Evolutionary conservation across 2,797 vertebrate species (phyloP).

Genomic region (Bradypodion ventrale): DNA sequence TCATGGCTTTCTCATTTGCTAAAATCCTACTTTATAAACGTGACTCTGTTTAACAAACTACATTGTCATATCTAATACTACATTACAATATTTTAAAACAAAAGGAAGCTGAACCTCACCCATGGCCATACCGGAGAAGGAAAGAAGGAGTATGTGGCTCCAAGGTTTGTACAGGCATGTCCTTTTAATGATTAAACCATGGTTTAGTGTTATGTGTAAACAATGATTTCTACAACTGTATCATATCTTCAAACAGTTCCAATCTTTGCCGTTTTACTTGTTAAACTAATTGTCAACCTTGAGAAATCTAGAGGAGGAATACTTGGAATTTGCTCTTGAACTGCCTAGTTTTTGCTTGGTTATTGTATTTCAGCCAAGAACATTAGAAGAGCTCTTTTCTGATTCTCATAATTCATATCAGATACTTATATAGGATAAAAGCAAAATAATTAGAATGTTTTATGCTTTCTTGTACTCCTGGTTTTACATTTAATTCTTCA

Average conservation of each 20-base stretch:
- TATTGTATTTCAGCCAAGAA: neutral
- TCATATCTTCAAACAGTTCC: neutral
- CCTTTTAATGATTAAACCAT: neutral
- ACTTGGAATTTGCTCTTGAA: neutral
- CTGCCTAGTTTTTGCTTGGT: neutral
- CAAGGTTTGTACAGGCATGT: neutral
- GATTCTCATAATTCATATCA: neutral
- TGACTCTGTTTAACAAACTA: neutral
- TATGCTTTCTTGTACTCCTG: neutral
- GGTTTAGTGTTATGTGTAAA: neutral
- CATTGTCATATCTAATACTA: neutral
- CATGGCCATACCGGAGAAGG: neutral
- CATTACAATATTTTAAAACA: neutral
- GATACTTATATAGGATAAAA: neutral
- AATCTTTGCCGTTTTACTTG: neutral
- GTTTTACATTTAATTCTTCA: neutral
- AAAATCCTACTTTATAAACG: no score
- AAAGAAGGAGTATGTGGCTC: neutral
- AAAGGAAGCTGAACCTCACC: neutral
- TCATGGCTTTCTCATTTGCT: no score
- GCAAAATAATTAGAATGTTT: neutral
- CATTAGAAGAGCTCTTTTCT: neutral
- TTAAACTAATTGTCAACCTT: neutral
- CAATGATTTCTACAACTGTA: neutral
- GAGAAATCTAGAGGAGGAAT: neutral